Conservation (phyloP, 2,797 vertebrate species). For the Lacerta agilis region DNA sequence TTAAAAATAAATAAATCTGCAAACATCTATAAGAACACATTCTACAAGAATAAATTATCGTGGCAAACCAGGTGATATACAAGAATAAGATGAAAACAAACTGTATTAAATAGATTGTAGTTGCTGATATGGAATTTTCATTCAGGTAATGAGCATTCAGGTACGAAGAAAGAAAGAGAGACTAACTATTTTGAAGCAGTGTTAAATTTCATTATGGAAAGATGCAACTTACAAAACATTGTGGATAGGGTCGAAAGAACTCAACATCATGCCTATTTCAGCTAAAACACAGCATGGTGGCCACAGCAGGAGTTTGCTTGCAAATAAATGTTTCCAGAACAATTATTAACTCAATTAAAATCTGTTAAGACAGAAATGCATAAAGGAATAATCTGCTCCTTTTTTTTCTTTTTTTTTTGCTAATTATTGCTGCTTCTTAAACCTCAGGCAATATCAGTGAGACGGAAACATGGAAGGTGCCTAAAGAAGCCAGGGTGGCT, state of each 20-base stretch:
- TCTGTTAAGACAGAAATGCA: neutral
- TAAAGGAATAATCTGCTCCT: neutral
- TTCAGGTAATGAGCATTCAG: neutral
- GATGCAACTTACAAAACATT: neutral
- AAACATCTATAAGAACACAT: neutral
- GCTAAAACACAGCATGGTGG: neutral
- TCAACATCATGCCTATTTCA: neutral
- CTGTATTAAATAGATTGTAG: neutral
- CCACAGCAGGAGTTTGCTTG: neutral
- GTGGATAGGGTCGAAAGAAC: neutral
- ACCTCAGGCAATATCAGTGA: too few species aligned
- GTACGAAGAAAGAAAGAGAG: neutral
- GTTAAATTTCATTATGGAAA: neutral
- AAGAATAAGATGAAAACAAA: neutral
- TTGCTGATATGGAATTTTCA: neutral
- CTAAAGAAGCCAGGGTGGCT: too few species aligned
- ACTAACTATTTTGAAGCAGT: neutral
- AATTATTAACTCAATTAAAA: slow-evolving; percentile 1
- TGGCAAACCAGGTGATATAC: neutral
- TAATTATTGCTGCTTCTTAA: too few species aligned
- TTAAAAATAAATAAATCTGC: neutral
- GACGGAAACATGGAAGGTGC: too few species aligned
- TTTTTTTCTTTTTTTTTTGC: too few species aligned
- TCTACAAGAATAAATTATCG: neutral
- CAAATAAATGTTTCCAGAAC: neutral